Base-by-base conservation (phyloP, 2,888 invertebrate genomes). In the Campoplex nolae region DNA sequence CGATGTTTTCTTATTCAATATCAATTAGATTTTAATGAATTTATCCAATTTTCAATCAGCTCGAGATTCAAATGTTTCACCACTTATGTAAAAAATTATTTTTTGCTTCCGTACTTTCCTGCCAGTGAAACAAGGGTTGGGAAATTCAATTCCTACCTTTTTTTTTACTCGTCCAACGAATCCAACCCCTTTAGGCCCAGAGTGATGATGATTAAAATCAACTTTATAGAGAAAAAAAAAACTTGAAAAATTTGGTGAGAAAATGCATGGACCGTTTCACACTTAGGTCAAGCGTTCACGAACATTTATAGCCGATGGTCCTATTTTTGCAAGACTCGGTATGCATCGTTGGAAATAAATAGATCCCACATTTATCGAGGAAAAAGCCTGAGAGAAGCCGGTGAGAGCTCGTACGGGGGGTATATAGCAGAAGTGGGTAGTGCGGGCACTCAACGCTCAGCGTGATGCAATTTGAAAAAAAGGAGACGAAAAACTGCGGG, bases 391-490 rank as follows among this genome's bases (percentile, higher is more conserved):
- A 70, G 70, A 67, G 67, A 62, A 80, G 80, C 67, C 38, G 80
- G 48, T 56, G 82, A 73, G 74, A 74, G 83, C 38, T 42, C 51
- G 51, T 56, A 56, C 51, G 67, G 83, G 68, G 77, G 74, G 77
- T 42, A 71, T 68, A 48, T 70, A 83, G 65, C 28, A 62, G 70
- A 65, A 67, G 76, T 68, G 65, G 74, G 62, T 77, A 78, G 78
- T 68, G 68, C 82, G 90, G 91, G 92, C 93, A 93, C 93, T 93
- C 93, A 93, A 79, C 90, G 89, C 93, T 81, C 92, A 91, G 93
- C 91, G 89, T 91, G 73, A 87, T 91, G 90, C 90, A 91, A 91
- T 91, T 91, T 91, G 90, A 90, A 89, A 88, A 90, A 89, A 89
- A 80, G 80, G 77, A 85, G 88, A 89, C 90, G 91, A 91, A 92